phyloP scores from a whole-genome alignment of 37 sponge, comb jelly and placozoan species.

The Oopsacas minuta region DNA sequence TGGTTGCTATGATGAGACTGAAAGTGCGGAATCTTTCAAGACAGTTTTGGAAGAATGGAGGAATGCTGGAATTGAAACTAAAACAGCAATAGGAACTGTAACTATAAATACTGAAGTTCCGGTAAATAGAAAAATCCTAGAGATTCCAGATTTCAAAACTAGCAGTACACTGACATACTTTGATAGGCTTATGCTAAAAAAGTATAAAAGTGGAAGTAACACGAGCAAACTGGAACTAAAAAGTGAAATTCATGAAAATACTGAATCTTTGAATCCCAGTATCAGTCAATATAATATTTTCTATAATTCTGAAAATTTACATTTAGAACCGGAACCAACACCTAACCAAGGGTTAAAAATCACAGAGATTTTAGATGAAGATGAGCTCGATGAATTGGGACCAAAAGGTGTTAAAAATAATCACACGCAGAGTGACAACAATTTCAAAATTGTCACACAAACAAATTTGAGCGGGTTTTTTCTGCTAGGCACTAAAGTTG shows the following conservation, averaged over 20 bases:
- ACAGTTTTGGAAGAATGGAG: neutral
- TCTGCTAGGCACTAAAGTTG: neutral
- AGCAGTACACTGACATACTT: neutral
- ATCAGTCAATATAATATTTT: slow-evolving; percentile 10
- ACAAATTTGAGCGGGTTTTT: slow-evolving; percentile 6
- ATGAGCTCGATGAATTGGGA: neutral
- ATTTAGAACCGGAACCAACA: neutral
- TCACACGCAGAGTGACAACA: neutral
- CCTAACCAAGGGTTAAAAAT: neutral
- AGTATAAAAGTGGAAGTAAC: neutral
- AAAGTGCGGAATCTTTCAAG: neutral
- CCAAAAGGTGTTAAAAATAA: neutral
- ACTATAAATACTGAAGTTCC: neutral
- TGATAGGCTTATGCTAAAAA: neutral
- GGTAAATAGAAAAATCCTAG: neutral
- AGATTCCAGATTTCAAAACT: neutral
- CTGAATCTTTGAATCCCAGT: neutral
- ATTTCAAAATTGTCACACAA: neutral
- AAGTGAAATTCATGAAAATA: neutral
- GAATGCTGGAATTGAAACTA: neutral
- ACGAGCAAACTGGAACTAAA: neutral
- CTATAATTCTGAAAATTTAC: neutral
- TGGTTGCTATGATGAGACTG: neutral
- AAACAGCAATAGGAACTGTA: neutral
- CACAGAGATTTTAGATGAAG: neutral